Evolutionary conservation across 23 tunicate genomes (phyloP).

Genomic region (Ciona savignyi): DNA sequence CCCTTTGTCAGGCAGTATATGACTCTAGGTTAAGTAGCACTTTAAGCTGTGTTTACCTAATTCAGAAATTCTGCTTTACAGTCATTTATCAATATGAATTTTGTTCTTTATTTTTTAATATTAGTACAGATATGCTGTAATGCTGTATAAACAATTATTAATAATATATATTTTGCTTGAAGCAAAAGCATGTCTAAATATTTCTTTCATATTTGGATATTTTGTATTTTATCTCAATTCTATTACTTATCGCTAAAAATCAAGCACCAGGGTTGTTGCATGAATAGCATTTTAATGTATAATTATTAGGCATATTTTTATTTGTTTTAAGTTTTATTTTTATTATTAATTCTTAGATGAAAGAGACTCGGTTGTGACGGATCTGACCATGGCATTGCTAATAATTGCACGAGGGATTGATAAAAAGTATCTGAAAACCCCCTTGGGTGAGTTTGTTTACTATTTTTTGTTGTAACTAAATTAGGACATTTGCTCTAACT

Average conservation of each 20-base stretch:
- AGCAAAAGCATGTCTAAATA: too few species aligned
- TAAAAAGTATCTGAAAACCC: constrained; percentile 64
- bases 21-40: too few species aligned
- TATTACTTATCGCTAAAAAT: too few species aligned
- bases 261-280: not conserved
- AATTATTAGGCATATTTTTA: too few species aligned
- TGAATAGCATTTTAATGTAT: not conserved
- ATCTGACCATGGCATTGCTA: constrained; percentile 43
- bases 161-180: too few species aligned
- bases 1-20: too few species aligned
- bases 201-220: not conserved
- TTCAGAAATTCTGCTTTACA: too few species aligned
- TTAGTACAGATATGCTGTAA: too few species aligned
- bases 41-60: too few species aligned
- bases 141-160: too few species aligned
- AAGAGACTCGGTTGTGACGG: not conserved
- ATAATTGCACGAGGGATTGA: constrained; percentile 64
- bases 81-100: too few species aligned
- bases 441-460: constrained; percentile 43
- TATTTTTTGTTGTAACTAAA: not conserved
- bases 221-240: not conserved
- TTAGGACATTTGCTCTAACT: not conserved
- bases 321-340: not conserved
- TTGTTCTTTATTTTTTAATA: too few species aligned
- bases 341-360: not conserved